A percentile compares a stretch with the other conserved stretches of the same genome.
Evolutionary conservation across 2,113 vertebrate species (phyloP).

Genomic region (Isurus oxyrinchus): DNA sequence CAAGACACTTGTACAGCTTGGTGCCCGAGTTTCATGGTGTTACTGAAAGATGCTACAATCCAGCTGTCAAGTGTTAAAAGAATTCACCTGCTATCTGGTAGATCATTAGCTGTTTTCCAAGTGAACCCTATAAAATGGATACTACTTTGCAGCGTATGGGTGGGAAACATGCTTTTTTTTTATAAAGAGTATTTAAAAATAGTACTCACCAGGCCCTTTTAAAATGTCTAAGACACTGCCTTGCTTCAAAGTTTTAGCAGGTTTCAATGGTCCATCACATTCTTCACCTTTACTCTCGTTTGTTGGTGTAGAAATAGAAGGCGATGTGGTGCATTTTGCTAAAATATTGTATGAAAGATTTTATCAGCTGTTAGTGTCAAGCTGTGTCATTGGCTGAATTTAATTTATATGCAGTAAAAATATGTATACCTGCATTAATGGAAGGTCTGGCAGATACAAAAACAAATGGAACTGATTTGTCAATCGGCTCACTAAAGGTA

Average conservation of each 20-base stretch:
- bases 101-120: background rate
- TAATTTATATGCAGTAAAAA: background rate
- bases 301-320: constrained; percentile 50
- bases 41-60: background rate
- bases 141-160: background rate
- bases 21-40: background rate
- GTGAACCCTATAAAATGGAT: background rate
- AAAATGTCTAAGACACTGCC: constrained; percentile 92
- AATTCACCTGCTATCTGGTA: background rate
- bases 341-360: background rate
- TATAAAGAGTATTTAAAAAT: background rate
- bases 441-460: constrained; percentile 56
- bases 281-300: constrained; percentile 62
- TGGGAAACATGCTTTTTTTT: background rate
- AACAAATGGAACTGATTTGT: constrained; percentile 65
- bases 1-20: background rate
- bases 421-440: constrained; percentile 57
- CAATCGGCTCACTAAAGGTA: constrained; percentile 87
- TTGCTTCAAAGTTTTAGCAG: constrained; percentile 77
- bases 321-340: constrained; percentile 45
- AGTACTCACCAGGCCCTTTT: constrained; percentile 73
- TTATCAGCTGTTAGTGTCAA: background rate
- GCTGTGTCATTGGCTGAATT: background rate
- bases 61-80: background rate
- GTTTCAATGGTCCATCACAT: constrained; percentile 69